Evolutionary conservation across 2,888 invertebrate species (phyloP).

Genomic region (Oscheius onirici): DNA sequence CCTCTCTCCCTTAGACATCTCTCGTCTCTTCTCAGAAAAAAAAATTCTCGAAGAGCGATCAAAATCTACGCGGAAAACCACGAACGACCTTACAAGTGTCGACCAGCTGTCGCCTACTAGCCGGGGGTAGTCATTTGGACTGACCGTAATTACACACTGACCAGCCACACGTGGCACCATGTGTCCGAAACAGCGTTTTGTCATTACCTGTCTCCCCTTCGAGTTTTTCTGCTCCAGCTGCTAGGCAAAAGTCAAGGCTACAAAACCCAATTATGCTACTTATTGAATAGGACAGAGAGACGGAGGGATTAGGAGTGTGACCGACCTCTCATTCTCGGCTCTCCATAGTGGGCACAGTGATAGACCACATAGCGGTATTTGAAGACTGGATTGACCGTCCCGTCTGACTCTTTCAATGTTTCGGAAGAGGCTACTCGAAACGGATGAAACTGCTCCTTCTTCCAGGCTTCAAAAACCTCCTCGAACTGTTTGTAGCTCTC

Average conservation of each 20-base stretch:
- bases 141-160: constrained; percentile 30
- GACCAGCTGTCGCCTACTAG: constrained; percentile 24
- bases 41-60: background rate
- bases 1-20: background rate
- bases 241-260: constrained; percentile 2
- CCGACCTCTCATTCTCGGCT: constrained; percentile 68
- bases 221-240: constrained; percentile 17
- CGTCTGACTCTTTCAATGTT: constrained; percentile 50
- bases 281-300: too few relatives aligned
- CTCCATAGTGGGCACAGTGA: constrained; percentile 69
- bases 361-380: constrained; percentile 69
- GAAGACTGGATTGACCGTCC: constrained; percentile 48
- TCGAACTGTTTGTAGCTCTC: constrained; percentile 57
- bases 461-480: constrained; percentile 62
- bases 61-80: background rate
- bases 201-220: constrained; percentile 12
- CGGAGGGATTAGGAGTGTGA: background rate
- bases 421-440: constrained; percentile 69
- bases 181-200: constrained; percentile 32
- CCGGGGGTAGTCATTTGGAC: constrained; percentile 18
- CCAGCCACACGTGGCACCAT: constrained; percentile 34
- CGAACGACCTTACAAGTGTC: constrained; percentile 15
- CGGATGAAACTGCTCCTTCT: constrained; percentile 54
- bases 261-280: constrained; percentile 7
- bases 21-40: background rate